These are phyloP conservation scores for Ectemnius continuus DNA, from an alignment of 2,888 invertebrate species.

Conservation along the genomic window DNA sequence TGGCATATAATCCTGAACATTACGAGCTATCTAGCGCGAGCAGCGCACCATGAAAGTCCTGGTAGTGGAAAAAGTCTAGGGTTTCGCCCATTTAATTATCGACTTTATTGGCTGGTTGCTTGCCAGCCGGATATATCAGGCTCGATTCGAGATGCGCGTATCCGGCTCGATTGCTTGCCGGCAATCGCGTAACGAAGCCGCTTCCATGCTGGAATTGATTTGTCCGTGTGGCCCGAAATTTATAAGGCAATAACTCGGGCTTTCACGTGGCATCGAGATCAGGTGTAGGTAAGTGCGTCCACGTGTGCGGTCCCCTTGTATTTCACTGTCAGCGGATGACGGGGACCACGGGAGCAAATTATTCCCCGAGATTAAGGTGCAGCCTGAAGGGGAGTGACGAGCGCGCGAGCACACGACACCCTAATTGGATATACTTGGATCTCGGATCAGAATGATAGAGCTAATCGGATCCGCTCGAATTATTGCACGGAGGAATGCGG, in stretches of 20 bases:
- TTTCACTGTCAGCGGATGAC: constrained; percentile 47
- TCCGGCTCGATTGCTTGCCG: not conserved
- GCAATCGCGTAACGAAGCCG: not conserved
- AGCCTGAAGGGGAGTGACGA: constrained; percentile 24
- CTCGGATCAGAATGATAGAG: constrained; percentile 43
- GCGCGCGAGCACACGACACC: constrained; percentile 53
- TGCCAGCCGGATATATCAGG: constrained; percentile 30
- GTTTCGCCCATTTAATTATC: constrained; percentile 35
- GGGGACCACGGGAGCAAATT: constrained; percentile 51
- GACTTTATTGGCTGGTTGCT: constrained; percentile 53
- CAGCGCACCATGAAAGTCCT: too few species aligned
- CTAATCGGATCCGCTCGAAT: constrained; percentile 57
- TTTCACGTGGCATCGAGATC: not conserved
- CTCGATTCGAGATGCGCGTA: not conserved
- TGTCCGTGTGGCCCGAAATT: constrained; percentile 19
- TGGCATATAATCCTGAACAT: constrained; percentile 4
- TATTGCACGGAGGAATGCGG: too few species aligned
- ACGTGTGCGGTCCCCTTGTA: constrained; percentile 38
- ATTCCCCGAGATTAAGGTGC: constrained; percentile 60
- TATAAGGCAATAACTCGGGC: constrained; percentile 21
- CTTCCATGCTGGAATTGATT: not conserved
- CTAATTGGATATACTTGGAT: constrained; percentile 62
- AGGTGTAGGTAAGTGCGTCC: constrained; percentile 3
- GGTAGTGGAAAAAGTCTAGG: too few species aligned
- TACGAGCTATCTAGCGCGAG: constrained; percentile 10